Evolutionary conservation across 2,888 invertebrate genomes (phyloP).

Genomic region (Chirona hameri): DNA sequence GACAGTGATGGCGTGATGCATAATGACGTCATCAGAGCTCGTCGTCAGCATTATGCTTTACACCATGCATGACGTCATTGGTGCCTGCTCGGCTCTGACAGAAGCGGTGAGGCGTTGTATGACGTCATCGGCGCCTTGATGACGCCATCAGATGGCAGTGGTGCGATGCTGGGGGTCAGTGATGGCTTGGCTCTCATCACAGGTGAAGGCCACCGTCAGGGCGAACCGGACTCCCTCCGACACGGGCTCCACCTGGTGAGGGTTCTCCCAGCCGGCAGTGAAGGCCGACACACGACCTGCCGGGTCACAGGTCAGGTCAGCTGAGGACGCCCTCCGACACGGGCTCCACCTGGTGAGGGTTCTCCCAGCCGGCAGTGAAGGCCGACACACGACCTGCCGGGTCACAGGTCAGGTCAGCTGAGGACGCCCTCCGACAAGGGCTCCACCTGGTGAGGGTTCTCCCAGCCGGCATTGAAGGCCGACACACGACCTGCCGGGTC

Average conservation of each 20-base stretch:
- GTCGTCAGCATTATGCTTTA: too few species aligned
- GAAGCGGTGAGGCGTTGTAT: too few species aligned
- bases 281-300: constrained; percentile 73
- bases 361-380: constrained; percentile 84
- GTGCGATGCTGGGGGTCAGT: constrained; percentile 52
- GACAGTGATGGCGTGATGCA: too few species aligned
- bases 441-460: constrained; percentile 80
- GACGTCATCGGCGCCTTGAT: too few species aligned
- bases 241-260: constrained; percentile 76
- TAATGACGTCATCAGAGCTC: too few species aligned
- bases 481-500: constrained; percentile 58
- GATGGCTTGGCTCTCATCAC: constrained; percentile 65
- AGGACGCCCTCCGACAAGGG: constrained; percentile 65
- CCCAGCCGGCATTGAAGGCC: constrained; percentile 81
- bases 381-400: constrained; percentile 63
- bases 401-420: too few species aligned
- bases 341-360: constrained; percentile 75
- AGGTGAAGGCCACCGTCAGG: constrained; percentile 81
- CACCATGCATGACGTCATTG: too few species aligned
- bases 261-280: constrained; percentile 81
- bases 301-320: constrained; percentile 31
- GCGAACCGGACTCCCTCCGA: constrained; percentile 71
- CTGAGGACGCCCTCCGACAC: constrained; percentile 65
- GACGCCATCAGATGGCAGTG: too few species aligned
- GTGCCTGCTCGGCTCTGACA: too few species aligned